Conservation (phyloP, 2,113 vertebrate genomes). For the Anthoscopus minutus region DNA sequence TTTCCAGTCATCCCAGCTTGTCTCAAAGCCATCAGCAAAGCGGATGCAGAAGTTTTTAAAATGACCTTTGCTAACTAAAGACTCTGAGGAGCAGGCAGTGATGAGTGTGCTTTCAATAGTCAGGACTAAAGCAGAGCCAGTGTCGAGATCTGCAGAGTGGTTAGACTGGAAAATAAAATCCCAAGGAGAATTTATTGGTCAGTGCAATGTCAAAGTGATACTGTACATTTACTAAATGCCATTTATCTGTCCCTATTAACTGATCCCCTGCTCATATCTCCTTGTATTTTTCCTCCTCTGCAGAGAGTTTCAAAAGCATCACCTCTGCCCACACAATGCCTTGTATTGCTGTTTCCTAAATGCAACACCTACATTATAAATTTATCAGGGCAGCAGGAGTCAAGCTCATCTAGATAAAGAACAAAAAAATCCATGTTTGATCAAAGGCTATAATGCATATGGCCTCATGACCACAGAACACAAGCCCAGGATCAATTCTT, state of each 20-base stretch:
- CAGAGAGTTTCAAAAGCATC: not conserved
- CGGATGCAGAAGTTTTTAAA: slow-evolving; percentile 99
- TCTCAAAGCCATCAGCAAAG: slow-evolving; percentile 98
- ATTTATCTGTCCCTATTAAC: not conserved
- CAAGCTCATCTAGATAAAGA: not conserved
- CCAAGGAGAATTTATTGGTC: not conserved
- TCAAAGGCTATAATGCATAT: not conserved
- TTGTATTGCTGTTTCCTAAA: not conserved
- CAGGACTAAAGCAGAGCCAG: slow-evolving; percentile 93
- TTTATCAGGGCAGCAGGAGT: accelerated
- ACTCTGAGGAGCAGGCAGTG: slow-evolving; percentile 97
- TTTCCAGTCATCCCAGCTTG: slow-evolving; percentile 98
- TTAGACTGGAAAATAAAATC: slow-evolving; percentile 76
- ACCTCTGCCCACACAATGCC: not conserved
- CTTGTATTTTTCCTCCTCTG: not conserved
- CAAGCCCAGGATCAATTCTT: not conserved
- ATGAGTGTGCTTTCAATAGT: slow-evolving; percentile 98
- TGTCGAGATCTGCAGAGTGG: slow-evolving; percentile 90
- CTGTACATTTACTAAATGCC: not conserved
- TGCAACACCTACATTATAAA: not conserved
- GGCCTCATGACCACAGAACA: not conserved
- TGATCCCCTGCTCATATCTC: accelerated
- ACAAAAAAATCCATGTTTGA: not conserved
- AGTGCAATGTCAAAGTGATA: not conserved
- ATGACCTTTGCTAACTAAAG: slow-evolving; percentile 97